Conservation (phyloP, 2,797 vertebrate species). For the Remorina albescens region DNA sequence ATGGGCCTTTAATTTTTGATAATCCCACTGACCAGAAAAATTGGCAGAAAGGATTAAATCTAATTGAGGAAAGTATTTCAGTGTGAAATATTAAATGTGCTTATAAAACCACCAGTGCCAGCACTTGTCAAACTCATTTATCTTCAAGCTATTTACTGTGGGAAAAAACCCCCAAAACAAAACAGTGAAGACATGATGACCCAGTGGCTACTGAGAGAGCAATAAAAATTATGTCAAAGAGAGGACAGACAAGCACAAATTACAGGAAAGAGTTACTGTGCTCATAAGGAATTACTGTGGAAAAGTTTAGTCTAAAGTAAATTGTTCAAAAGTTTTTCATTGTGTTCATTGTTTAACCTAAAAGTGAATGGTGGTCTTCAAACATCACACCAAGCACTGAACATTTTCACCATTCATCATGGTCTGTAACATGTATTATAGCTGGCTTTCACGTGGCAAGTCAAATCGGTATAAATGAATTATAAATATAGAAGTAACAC, state of each 20-base stretch:
- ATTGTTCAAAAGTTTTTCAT: background rate
- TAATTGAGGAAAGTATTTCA: background rate
- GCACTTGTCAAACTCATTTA: background rate
- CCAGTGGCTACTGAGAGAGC: background rate
- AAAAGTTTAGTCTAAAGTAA: background rate
- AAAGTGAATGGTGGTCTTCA: background rate
- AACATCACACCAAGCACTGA: background rate
- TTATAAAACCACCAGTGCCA: background rate
- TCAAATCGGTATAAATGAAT: constrained; percentile 33
- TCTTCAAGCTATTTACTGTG: background rate
- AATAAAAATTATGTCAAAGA: background rate
- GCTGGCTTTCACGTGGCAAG: constrained; percentile 23
- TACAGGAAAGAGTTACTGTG: background rate
- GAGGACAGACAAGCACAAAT: background rate
- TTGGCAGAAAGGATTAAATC: background rate
- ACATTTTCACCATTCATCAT: background rate
- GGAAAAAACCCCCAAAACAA: constrained; percentile 1
- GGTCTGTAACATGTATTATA: constrained; percentile 3
- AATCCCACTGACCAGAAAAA: background rate
- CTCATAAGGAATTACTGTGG: background rate
- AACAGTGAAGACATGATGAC: background rate
- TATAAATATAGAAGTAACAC: constrained; percentile 35
- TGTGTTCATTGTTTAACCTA: background rate
- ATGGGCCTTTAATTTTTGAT: background rate
- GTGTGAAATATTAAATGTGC: background rate